Conservation (phyloP, 2,888 invertebrate genomes). For the Scaptomyza polygonia region DNA sequence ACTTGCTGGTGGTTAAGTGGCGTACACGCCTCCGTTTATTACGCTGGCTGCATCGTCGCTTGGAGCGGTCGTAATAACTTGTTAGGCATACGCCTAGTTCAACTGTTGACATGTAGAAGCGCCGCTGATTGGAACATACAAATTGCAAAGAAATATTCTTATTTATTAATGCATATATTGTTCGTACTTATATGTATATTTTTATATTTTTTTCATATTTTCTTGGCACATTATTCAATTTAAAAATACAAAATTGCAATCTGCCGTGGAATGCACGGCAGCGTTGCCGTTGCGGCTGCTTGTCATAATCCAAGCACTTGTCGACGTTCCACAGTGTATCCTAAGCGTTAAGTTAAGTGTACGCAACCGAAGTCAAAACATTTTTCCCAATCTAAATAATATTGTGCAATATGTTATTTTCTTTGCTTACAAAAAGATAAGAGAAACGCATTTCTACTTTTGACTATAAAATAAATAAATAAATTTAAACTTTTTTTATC, state of each 20-base stretch:
- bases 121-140: slow-evolving; percentile 28
- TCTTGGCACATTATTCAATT: slow-evolving; percentile 78
- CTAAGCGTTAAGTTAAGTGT: neutral
- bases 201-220: slow-evolving; percentile 57
- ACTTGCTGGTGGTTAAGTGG: slow-evolving; percentile 50
- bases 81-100: slow-evolving; percentile 38
- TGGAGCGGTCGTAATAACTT: slow-evolving; percentile 26
- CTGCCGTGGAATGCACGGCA: slow-evolving; percentile 71
- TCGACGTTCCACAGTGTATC: slow-evolving; percentile 46
- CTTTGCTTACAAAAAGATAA: too few species aligned
- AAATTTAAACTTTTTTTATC: neutral
- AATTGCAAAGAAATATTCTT: slow-evolving; percentile 28
- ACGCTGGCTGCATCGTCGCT: slow-evolving; percentile 61
- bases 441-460: too few species aligned
- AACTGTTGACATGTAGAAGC: slow-evolving; percentile 13
- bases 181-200: neutral
- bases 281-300: slow-evolving; percentile 66
- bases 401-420: too few species aligned
- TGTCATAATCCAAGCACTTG: slow-evolving; percentile 70
- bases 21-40: slow-evolving; percentile 58
- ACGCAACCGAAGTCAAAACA: neutral
- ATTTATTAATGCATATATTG: slow-evolving; percentile 32
- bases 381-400: too few species aligned
- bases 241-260: slow-evolving; percentile 75
- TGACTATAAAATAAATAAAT: too few species aligned